A percentile compares a stretch with the other conserved stretches of the same genome.
Evolutionary conservation across 2,888 invertebrate genomes (phyloP).

Genomic region (Diarsia rubi): DNA sequence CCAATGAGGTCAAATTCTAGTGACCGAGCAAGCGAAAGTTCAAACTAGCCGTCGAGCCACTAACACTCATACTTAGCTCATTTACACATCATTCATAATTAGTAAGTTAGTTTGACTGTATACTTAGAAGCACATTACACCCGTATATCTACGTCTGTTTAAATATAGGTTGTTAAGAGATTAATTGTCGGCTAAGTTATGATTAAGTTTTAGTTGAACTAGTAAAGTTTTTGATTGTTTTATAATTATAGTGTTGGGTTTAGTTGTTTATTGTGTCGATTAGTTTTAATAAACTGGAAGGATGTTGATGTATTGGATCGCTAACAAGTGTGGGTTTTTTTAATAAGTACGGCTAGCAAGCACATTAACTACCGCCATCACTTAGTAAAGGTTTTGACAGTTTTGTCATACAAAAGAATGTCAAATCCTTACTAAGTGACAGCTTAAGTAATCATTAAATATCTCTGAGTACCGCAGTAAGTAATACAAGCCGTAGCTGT

Average conservation of each 20-base stretch:
- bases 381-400: too few species aligned
- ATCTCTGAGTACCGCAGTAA: too few species aligned
- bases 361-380: too few species aligned
- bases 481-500: background rate
- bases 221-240: conserved; percentile 35
- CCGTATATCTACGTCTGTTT: conserved; percentile 34
- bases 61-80: conserved; percentile 55
- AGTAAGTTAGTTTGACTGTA: conserved; percentile 30
- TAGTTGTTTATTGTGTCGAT: conserved; percentile 15
- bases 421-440: too few species aligned
- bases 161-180: conserved; percentile 31
- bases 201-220: conserved; percentile 14
- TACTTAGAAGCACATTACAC: conserved; percentile 41
- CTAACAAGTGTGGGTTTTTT: background rate
- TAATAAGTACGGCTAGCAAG: background rate
- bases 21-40: conserved; percentile 60
- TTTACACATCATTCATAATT: conserved; percentile 58
- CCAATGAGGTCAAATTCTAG: conserved; percentile 54
- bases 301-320: background rate
- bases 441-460: too few species aligned
- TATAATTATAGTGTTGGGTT: conserved; percentile 27
- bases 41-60: conserved; percentile 35
- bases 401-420: too few species aligned
- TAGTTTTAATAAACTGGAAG: conserved; percentile 2
- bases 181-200: conserved; percentile 26